phyloP scores from a whole-genome alignment of 1,140 invertebrate species.

The Fragariocoptes setiger region DNA sequence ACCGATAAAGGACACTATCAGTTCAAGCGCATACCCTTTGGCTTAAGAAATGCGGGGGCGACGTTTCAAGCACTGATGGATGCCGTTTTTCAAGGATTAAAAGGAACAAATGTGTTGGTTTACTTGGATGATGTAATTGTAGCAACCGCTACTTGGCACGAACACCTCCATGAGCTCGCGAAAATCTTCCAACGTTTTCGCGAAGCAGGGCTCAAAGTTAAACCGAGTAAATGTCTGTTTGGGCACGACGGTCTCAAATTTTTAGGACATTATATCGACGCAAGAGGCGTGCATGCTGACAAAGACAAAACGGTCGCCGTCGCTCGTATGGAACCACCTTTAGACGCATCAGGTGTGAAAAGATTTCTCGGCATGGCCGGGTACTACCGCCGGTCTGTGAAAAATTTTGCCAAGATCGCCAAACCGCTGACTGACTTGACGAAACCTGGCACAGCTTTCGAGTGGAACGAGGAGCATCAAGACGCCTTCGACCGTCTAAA shows the following conservation, averaged over 20 bases:
- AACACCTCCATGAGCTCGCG: not conserved
- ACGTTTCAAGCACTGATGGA: not conserved
- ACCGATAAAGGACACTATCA: slow-evolving; percentile 14
- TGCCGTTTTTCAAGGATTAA: not conserved
- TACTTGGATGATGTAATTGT: not conserved
- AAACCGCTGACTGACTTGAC: slow-evolving; percentile 9
- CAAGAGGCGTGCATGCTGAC: not conserved
- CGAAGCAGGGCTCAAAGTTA: not conserved
- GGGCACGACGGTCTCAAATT: not conserved
- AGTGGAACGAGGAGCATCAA: slow-evolving; percentile 1
- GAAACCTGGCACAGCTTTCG: slow-evolving; percentile 9
- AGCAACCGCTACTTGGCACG: not conserved
- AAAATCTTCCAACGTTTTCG: not conserved
- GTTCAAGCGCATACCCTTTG: slow-evolving; percentile 14
- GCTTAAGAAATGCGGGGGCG: slow-evolving; percentile 13
- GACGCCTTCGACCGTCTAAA: not conserved
- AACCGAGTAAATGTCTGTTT: not conserved
- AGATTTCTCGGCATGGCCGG: too few relatives aligned
- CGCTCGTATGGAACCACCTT: not conserved
- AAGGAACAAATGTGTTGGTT: not conserved
- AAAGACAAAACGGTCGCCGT: not conserved
- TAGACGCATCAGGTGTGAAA: not conserved
- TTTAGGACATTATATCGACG: not conserved
- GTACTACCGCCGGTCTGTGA: slow-evolving; percentile 10
- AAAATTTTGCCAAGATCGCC: slow-evolving; percentile 9